Evolutionary conservation across 2,797 vertebrate species (phyloP).

Genomic region (Sebastes nivosus): DNA sequence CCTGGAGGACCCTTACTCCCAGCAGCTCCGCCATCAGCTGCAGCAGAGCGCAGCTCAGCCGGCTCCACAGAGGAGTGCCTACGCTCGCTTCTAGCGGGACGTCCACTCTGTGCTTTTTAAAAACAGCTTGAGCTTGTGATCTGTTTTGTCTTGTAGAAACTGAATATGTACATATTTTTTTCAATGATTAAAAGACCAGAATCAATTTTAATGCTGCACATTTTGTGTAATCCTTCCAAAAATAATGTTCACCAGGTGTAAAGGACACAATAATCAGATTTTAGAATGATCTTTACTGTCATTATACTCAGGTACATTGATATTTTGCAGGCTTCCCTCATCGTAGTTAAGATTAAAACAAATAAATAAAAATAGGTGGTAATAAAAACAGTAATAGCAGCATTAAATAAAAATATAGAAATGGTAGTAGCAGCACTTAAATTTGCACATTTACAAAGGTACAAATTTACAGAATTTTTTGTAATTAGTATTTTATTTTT

Average conservation of each 20-base stretch:
- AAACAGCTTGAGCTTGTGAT: not conserved
- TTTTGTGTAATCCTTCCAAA: not conserved
- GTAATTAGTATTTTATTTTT: too few relatives aligned
- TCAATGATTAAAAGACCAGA: slow-evolving; percentile 58
- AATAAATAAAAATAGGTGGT: too few relatives aligned
- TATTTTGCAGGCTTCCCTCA: too few relatives aligned
- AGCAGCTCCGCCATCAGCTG: slow-evolving; percentile 93
- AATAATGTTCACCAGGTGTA: not conserved
- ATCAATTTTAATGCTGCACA: slow-evolving; percentile 3
- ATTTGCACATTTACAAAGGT: too few relatives aligned
- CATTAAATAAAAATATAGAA: too few relatives aligned
- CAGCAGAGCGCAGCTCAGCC: slow-evolving; percentile 84
- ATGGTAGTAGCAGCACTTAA: too few relatives aligned
- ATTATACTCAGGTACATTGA: too few relatives aligned
- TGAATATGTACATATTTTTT: slow-evolving; percentile 47
- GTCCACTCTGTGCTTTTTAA: not conserved
- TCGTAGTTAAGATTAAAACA: too few relatives aligned
- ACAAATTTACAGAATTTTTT: too few relatives aligned
- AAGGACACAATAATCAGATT: not conserved
- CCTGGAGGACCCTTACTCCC: slow-evolving; percentile 95
- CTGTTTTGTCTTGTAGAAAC: slow-evolving; percentile 16
- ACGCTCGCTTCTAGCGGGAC: slow-evolving; percentile 84
- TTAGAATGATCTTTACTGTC: too few relatives aligned
- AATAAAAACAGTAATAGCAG: too few relatives aligned
- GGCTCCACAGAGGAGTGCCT: slow-evolving; percentile 85